Percentiles rank a stretch among this genome's conserved stretches.
Evolutionary conservation across 2,797 vertebrate species (phyloP).

Genomic region (Pterois miles): DNA sequence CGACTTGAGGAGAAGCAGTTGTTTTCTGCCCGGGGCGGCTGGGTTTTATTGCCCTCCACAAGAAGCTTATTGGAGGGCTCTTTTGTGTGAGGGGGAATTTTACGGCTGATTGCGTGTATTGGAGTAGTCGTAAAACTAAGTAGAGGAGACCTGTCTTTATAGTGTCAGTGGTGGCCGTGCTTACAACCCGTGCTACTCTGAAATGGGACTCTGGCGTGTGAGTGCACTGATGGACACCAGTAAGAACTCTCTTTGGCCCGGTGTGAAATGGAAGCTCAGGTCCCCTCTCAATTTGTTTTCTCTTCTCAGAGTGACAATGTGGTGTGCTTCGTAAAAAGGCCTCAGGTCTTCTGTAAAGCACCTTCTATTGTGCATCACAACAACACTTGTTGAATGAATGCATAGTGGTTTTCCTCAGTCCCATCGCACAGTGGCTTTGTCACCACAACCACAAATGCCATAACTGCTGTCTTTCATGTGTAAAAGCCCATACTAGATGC

Average conservation of each 20-base stretch:
- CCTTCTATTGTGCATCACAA: neutral
- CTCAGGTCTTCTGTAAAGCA: neutral
- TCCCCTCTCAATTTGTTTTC: neutral
- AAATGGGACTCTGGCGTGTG: conserved; percentile 9
- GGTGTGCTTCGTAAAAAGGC: neutral
- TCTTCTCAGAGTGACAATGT: neutral
- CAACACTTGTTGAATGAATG: neutral
- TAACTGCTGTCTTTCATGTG: neutral
- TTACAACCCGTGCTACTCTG: conserved; percentile 19
- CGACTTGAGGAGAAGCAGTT: conserved; percentile 50
- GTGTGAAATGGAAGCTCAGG: neutral
- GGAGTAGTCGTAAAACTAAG: conserved; percentile 63
- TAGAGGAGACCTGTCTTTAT: conserved; percentile 63
- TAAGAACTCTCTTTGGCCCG: neutral
- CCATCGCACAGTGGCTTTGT: neutral
- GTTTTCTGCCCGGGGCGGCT: conserved; percentile 42
- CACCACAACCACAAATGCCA: conserved; percentile 3
- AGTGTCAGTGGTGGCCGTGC: conserved; percentile 35
- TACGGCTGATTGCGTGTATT: conserved; percentile 53
- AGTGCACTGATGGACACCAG: neutral
- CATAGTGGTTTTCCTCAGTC: neutral
- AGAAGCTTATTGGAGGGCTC: conserved; percentile 59
- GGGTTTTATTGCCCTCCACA: conserved; percentile 55
- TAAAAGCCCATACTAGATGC: neutral
- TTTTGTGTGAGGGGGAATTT: conserved; percentile 61